A percentile compares a stretch with the other conserved stretches of the same genome.
phyloP scores from a whole-genome alignment of 2,113 vertebrate genomes.

The Silurus glanis region DNA sequence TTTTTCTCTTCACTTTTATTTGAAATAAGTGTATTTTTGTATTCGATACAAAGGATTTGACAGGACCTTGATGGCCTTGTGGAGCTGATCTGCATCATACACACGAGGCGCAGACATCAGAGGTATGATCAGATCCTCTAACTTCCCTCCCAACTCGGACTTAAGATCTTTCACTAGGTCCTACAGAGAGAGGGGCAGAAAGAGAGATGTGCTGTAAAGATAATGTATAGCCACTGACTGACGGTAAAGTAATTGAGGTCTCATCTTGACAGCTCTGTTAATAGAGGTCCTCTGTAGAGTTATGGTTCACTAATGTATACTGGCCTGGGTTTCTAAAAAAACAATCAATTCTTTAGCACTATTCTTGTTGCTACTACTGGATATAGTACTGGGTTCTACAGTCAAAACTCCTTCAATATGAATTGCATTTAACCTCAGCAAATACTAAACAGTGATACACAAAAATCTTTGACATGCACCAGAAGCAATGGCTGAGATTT shows the following conservation, averaged over 20 bases:
- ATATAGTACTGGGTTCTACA: neutral
- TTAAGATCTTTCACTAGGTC: constrained; percentile 87
- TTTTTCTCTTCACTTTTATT: neutral
- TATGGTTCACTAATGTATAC: neutral
- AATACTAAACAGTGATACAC: neutral
- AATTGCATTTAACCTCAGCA: neutral
- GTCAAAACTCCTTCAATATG: neutral
- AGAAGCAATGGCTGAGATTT: neutral
- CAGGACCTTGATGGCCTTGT: constrained; percentile 88
- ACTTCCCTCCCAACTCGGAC: constrained; percentile 89
- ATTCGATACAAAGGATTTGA: neutral
- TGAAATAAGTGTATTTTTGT: neutral
- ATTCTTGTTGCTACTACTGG: neutral
- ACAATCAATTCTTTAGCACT: neutral
- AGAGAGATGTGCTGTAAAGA: neutral
- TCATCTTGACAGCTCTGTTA: constrained; percentile 1
- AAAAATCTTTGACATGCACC: neutral
- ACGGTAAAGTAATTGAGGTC: constrained; percentile 1
- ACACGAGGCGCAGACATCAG: constrained; percentile 80
- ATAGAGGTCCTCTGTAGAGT: constrained; percentile 15
- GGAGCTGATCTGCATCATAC: constrained; percentile 85
- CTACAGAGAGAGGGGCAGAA: constrained; percentile 62
- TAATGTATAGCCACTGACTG: constrained; percentile 25
- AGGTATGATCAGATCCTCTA: constrained; percentile 86
- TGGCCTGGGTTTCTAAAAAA: constrained; percentile 2